A percentile compares a stretch with the other conserved stretches of the same genome.
phyloP scores from a whole-genome alignment of 2,797 vertebrate genomes.

The Crenichthys baileyi region DNA sequence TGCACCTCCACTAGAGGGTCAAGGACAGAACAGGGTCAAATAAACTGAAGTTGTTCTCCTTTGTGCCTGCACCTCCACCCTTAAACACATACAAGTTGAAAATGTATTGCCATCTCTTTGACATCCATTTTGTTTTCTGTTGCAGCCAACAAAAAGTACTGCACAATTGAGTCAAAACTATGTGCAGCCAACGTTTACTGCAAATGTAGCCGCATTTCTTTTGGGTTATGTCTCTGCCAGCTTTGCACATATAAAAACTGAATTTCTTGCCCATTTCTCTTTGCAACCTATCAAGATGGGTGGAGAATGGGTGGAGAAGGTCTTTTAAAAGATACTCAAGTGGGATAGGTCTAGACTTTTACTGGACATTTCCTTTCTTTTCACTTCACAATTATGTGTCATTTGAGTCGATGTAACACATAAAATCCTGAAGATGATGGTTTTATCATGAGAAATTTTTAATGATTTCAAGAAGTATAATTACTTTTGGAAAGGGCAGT shows the following conservation, averaged over 20 bases:
- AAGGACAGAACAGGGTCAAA: conserved; percentile 74
- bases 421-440: neutral
- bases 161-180: neutral
- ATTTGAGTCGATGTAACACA: neutral
- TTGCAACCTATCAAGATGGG: neutral
- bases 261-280: neutral
- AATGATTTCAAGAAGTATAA: neutral
- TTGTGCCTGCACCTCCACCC: conserved; percentile 16
- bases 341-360: neutral
- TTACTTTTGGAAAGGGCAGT: neutral
- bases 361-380: neutral
- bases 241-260: neutral
- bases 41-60: conserved; percentile 54
- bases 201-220: neutral
- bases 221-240: neutral
- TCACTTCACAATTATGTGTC: neutral
- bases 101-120: conserved; percentile 14
- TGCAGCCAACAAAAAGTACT: neutral
- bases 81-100: neutral
- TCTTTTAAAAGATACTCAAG: neutral
- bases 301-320: neutral
- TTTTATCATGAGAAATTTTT: neutral
- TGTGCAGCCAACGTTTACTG: neutral
- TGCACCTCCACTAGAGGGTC: conserved; percentile 61
- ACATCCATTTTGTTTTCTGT: conserved; percentile 14